Evolutionary conservation across 1,140 invertebrate genomes (phyloP), one percentile per base, ranked within the genome.

Genomic region (Rhopalosiphum maidis): DNA sequence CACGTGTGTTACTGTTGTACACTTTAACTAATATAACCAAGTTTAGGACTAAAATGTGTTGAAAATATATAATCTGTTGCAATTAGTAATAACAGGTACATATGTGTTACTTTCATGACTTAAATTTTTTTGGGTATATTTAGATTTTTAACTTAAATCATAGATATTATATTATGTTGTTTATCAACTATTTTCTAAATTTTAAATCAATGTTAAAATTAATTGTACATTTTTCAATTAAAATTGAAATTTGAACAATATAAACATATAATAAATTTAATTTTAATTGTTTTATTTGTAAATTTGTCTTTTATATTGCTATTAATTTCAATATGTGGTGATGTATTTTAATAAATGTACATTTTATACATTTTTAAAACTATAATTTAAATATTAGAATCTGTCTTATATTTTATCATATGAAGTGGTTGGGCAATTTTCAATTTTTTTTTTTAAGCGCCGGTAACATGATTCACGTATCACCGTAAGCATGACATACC

Each of bases 401-500:
- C 43, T 85, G 41, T 23, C 9, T 23, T 25, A 30, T 30, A 41
- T 43, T 41, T 43, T 43, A 15, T 46, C 8, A n/a, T 18, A 89
- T 18, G n/a, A 51, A 37, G n/a, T 35, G 21, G 7, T 89, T 54
- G 48, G 87, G 48, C 87, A 11, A 37, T 54, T 89, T 89, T 18
- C 51, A 89, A 55, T 54, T 89, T 89, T 89, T 51, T 88, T 89
- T 89, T 89, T 37, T 54, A 89, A 46, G 87, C 87, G 87, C 87
- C 51, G 0, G 88, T 55, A 41, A 89, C 11, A 55, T 25, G 35
- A 35, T 89, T 55, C 51, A 48, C 51, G 25, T 86, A 43, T 85
- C 23, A 86, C n/a, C 25, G 30, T 48, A 5, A 11, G 30, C 82
- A 85, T 43, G 6, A n/a, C 25, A 87, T 23, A 46, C 35, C 48